phyloP scores from a whole-genome alignment of 2,113 vertebrate genomes.

The Cranoglanis bouderius region DNA sequence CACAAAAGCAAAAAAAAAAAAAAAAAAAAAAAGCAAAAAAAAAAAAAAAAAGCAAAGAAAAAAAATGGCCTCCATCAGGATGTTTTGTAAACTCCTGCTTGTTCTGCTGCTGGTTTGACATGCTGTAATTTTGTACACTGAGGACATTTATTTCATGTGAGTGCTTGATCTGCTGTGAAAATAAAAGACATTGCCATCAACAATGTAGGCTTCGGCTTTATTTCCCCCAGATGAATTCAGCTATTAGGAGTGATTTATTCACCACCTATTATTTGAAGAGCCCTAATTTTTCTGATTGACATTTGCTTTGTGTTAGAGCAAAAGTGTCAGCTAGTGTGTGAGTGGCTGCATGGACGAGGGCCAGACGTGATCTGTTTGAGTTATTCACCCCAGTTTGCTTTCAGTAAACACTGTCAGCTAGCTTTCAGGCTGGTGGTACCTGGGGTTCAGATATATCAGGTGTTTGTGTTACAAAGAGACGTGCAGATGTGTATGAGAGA shows the following conservation, averaged over 20 bases:
- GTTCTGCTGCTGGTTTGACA: conserved; percentile 46
- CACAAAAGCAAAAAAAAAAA: conserved; percentile 3
- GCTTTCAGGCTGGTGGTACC: conserved; percentile 48
- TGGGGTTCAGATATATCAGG: conserved; percentile 37
- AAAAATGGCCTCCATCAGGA: conserved; percentile 4
- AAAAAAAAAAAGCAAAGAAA: conserved; percentile 1
- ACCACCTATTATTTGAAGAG: conserved; percentile 46
- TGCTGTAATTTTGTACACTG: conserved; percentile 40
- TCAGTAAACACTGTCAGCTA: conserved; percentile 62
- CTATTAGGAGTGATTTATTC: conserved; percentile 50
- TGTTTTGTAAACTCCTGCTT: conserved; percentile 45
- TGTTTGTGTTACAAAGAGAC: conserved; percentile 48
- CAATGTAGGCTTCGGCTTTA: conserved; percentile 32
- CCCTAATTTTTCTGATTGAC: conserved; percentile 49
- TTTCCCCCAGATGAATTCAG: conserved; percentile 41
- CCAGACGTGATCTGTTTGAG: conserved; percentile 53
- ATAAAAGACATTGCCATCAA: conserved; percentile 43
- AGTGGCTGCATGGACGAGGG: conserved; percentile 37
- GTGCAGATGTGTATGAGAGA: neutral
- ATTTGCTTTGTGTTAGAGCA: conserved; percentile 41
- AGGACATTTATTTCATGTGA: conserved; percentile 47
- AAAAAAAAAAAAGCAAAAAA: conserved; percentile 17
- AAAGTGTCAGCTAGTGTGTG: conserved; percentile 32
- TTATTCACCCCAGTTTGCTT: conserved; percentile 60
- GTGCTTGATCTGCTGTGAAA: conserved; percentile 46